Base-by-base conservation (phyloP, 2,797 vertebrate species). In the Artibeus jamaicensis region DNA sequence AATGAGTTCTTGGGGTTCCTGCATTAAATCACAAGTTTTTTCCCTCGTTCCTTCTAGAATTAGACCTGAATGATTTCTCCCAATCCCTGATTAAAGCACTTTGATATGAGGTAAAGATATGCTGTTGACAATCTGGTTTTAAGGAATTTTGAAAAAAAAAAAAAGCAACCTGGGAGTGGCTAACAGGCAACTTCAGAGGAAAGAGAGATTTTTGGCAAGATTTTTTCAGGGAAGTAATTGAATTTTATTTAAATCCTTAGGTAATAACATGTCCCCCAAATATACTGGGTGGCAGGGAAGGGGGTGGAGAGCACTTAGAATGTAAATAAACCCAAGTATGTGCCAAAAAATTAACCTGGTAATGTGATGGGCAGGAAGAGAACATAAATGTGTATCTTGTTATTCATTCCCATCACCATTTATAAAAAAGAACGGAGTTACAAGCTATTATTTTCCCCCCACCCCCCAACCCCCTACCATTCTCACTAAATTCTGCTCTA, bases 171-270 rank as follows among this genome's bases (percentile, higher is more conserved):
- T 94, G 44, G 91, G 55, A 67, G 42, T 6, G 85, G 96, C 84
- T 90, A 95, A 96, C 34, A 93, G 86, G 55, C 70, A 86, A 96
- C 93, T 95, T 97, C 95, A 97, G 96, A 97, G 94, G 83, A 89
- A 85, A 76, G 74, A 70, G 73, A 50, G 46, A n/a, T 89, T 96
- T 97, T 62, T 76, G 93, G 91, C 74, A 89, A 2, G 48, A 39
- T 65, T 93, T 97, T 37, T 98, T 57, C 97, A 89, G 6, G 46
- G n/a, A 94, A 97, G 83, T 85, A 85, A 97, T 93, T 95, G 57
- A 71, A 16, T 74, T 94, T 84, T 73, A 73, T 53, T 84, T 50
- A 93, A 97, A 44, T 77, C 34, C 65, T 97, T 92, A 73, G 74
- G 21, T 95, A 95, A 89, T 96, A 83, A 94, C 82, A 77, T 88